Base-by-base conservation (phyloP, 2,113 vertebrate genomes). In the Datnioides undecimradiatus region DNA sequence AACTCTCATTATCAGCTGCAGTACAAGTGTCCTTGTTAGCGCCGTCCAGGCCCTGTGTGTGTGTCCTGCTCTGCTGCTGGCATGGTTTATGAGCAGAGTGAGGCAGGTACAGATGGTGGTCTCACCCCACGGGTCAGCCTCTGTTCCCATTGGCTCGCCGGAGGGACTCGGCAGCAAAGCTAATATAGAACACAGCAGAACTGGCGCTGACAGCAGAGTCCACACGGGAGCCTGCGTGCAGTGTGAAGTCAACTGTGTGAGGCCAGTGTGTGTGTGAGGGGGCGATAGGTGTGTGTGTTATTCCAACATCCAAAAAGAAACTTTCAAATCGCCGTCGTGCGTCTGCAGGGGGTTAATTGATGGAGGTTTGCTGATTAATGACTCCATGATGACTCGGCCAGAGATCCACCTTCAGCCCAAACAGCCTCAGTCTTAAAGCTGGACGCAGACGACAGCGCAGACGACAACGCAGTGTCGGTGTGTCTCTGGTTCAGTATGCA, bases 41-140 rank as follows among this genome's bases (percentile, higher is more conserved):
- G 27, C 12, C 3, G 59, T 59, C 70, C 75, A 49, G 38, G 48
- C 36, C 19, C 25, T 33, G 59, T 55, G 60, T 58, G 57, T 69
- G 69, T 70, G 65, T 57, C 29, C 57, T 3, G 33, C 51, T 63
- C n/a, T 52, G 77, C 72, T 43, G 38, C 52, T 72, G 76, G 48
- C 49, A 62, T 58, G 79, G 25, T 85, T 75, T 63, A 62, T 82
- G 81, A 79, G 52, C 60, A 45, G 34, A 70, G 79, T 62, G 79
- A 88, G 46, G 62, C 69, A 41, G 77, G 82, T 79, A 55, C 86
- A 90, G 88, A 91, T 87, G 86, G 86, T 57, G 76, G 75, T 34
- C 69, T 82, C 63, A 79, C 80, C 80, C 83, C 76, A 3, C 8
- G 57, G 80, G 65, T 88, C 81, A 81, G 27, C 62, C 78, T 73